phyloP scores from a whole-genome alignment of 2,888 invertebrate species.

The Nipponacmea schrenckii region DNA sequence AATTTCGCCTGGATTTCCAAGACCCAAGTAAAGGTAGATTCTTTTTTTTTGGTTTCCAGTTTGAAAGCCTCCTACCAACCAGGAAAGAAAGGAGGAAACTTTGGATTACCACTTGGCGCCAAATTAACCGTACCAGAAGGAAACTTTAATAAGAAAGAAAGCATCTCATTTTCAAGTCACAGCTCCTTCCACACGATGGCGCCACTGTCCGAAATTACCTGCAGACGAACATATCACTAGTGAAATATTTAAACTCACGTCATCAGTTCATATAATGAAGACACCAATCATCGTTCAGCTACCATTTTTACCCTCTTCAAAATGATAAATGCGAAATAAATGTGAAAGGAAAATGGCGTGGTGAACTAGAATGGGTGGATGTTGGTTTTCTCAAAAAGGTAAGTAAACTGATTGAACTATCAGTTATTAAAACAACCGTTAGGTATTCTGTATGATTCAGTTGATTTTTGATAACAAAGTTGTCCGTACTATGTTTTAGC shows the following conservation, averaged over 20 bases:
- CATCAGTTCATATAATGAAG: constrained; percentile 42
- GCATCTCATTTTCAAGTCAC: constrained; percentile 55
- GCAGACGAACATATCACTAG: constrained; percentile 48
- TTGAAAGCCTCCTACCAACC: constrained; percentile 50
- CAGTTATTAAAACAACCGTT: neutral
- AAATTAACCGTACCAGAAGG: constrained; percentile 55
- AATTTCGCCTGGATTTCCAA: no score
- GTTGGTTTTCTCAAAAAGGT: constrained; percentile 55
- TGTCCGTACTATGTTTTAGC: no score
- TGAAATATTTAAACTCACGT: constrained; percentile 52
- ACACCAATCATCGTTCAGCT: constrained; percentile 49
- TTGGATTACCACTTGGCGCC: constrained; percentile 59
- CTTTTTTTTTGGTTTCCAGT: constrained; percentile 32
- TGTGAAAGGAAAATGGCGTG: constrained; percentile 57
- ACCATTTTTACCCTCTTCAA: constrained; percentile 50
- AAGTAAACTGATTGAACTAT: constrained; percentile 6
- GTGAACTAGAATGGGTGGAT: constrained; percentile 56
- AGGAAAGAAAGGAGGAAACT: constrained; percentile 61
- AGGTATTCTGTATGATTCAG: no score
- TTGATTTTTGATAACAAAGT: no score
- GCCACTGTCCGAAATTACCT: constrained; percentile 40
- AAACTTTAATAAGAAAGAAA: constrained; percentile 55
- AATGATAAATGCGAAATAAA: constrained; percentile 51
- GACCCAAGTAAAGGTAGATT: no score
- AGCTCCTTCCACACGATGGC: constrained; percentile 53